A percentile compares a stretch with the other conserved stretches of the same genome.
Evolutionary conservation across 1,140 invertebrate genomes (phyloP).

Genomic region (Zaprionus lachaisei): DNA sequence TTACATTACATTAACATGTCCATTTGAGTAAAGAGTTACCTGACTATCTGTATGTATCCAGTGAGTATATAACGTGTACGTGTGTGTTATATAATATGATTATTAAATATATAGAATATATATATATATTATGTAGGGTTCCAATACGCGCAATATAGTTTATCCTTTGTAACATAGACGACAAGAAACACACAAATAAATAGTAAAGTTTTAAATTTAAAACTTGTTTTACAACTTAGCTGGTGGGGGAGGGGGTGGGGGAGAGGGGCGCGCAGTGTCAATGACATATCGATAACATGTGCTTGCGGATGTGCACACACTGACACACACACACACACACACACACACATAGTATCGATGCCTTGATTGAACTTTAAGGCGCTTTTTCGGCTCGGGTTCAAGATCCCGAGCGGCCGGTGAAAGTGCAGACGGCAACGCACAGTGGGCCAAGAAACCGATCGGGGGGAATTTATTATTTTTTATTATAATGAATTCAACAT

Average conservation of each 20-base stretch:
- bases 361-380: constrained; percentile 31
- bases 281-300: constrained; percentile 18
- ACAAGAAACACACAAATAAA: constrained; percentile 53
- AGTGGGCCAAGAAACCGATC: too few species aligned
- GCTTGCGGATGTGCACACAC: constrained; percentile 11
- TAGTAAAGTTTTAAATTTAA: constrained; percentile 66
- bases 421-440: constrained; percentile 43
- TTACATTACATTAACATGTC: too few species aligned
- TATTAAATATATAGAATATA: constrained; percentile 30
- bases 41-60: neutral
- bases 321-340: neutral
- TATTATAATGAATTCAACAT: too few species aligned
- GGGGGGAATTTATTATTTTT: too few species aligned
- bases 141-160: constrained; percentile 72
- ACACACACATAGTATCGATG: constrained; percentile 18
- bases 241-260: neutral
- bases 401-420: constrained; percentile 50
- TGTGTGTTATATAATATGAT: constrained; percentile 12
- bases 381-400: constrained; percentile 28
- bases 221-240: neutral
- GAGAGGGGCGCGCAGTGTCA: constrained; percentile 1
- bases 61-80: constrained; percentile 16
- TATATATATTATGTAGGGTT: constrained; percentile 58
- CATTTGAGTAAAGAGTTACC: too few species aligned
- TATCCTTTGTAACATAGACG: constrained; percentile 70